Evolutionary conservation across 2,113 vertebrate species (phyloP), one percentile per base, ranked within the genome.

Genomic region (Phrynocephalus versicolor): DNA sequence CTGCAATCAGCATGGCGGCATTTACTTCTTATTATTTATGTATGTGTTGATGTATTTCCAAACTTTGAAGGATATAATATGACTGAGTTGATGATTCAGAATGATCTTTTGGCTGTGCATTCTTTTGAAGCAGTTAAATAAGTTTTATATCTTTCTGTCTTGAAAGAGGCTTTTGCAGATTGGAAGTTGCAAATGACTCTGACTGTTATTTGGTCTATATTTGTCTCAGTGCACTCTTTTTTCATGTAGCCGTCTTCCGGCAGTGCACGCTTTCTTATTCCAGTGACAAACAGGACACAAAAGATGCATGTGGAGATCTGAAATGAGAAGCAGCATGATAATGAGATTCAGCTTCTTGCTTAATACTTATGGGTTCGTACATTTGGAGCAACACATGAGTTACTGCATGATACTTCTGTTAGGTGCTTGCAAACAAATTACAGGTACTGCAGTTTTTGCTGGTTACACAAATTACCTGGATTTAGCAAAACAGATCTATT

Each of bases 251-350:
- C 2, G 84, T 85, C 87, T 86, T 45, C 51, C 33, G 81, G 35
- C 13, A 62, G 10, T 58, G 33, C 78, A 88, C 88, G 65, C 80
- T 19, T 10, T 79, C 4, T 58, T 55, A 16, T 55, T 37, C 74
- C 27, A 88, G 67, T 55, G 51, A 3, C 0, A 85, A 41, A 69
- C 37, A 57, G 82, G 62, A 84, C 84, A 79, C 71, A 81, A 85
- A 90, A 82, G 74, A 75, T 35, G n/a, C 21, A 41, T 30, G n/a
- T 70, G 58, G 33, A 25, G 37, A 78, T 83, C 75, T 21, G 77
- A 86, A 87, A 51, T 88, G 82, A n/a, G 87, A 78, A 60, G 85
- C 82, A 23, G 35, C 62, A 39, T 82, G 85, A 39, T 92, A 87
- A 89, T 89, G 89, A 64, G 84, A 72, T 82, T n/a, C 69, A 55